Evolutionary conservation across 2,888 invertebrate genomes (phyloP), one percentile per base, ranked within the genome.

Genomic region (Spisula solida): DNA sequence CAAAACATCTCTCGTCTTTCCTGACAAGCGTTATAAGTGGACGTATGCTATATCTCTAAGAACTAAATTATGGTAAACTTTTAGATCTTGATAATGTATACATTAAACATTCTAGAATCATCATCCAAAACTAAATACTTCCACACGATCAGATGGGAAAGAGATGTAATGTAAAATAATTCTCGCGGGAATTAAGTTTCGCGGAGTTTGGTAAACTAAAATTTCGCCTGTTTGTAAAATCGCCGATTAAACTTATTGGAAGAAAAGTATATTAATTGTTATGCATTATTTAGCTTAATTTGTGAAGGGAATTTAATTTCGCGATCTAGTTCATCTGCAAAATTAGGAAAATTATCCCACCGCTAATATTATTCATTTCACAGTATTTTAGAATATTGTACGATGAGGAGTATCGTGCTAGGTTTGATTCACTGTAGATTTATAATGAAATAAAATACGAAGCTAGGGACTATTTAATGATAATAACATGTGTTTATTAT

Each of bases 391-490:
- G 29, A 75, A 31, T 2, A 75, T 29, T 75, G 31, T 75, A 34
- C 0, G 14, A 75, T 31, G 75, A 16, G 34, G 16, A 31, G 25
- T 12, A 5, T 34, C 75, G 10, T 12, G 31, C 14, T 29, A 70
- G 31, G 70, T 70, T 31, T 31, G 70, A 31, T 6, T 75, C 12
- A 75, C 31, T 14, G 25, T 31, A 25, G n/a, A 75, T 75, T 75
- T 75, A 75, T 75, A 31, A 75, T 75, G 75, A 31, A 75, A 75
- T 75, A 75, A 31, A 75, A 75, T 10, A 75, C 25, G 75, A 75
- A 75, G 16, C 75, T 75, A 5, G 34, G 34, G 16, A 31, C 1
- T 34, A 18, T 20, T 31, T 75, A 31, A 75, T 34, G 75, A 31
- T 75, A 75, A 31, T 34, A 75, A 6, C 75, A 75, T 34, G 75